Percentiles rank a stretch among this genome's conserved stretches.
phyloP scores from a whole-genome alignment of 92 coral and sea anemone genomes.

The Parazoanthus darwini region DNA sequence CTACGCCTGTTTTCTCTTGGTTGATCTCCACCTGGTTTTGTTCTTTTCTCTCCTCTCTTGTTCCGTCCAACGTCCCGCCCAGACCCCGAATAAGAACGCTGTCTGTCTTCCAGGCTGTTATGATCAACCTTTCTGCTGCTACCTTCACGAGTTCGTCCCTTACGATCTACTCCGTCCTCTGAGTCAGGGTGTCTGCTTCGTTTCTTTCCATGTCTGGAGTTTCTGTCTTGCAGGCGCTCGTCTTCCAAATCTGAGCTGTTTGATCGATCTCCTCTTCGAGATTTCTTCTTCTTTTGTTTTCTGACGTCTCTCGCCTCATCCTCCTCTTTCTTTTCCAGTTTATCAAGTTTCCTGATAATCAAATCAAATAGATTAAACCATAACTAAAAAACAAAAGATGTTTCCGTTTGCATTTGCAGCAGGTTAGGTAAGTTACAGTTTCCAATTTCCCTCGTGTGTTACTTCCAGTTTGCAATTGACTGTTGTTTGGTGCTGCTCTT shows the following conservation, averaged over 20 bases:
- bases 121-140: neutral
- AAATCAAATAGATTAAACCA: neutral
- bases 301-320: constrained; percentile 11
- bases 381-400: too few relatives aligned
- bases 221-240: neutral
- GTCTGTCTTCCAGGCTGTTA: neutral
- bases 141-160: constrained; percentile 4
- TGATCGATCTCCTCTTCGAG: constrained; percentile 23
- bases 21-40: neutral
- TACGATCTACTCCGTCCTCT: constrained; percentile 1
- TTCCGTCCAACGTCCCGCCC: neutral
- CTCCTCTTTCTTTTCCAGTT: constrained; percentile 55
- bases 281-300: constrained; percentile 39
- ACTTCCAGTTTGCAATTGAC: too few relatives aligned
- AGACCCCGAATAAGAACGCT: neutral
- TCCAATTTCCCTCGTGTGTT: too few relatives aligned
- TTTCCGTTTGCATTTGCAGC: too few relatives aligned
- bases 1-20: neutral
- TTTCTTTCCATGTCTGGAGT: constrained; percentile 8
- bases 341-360: constrained; percentile 57
- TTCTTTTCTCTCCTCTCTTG: neutral
- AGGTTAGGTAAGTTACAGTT: too few relatives aligned
- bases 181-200: constrained; percentile 16
- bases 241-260: neutral
- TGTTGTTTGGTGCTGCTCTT: too few relatives aligned